Conservation (phyloP, 2,888 invertebrate genomes). For the Doris montereyensis region DNA sequence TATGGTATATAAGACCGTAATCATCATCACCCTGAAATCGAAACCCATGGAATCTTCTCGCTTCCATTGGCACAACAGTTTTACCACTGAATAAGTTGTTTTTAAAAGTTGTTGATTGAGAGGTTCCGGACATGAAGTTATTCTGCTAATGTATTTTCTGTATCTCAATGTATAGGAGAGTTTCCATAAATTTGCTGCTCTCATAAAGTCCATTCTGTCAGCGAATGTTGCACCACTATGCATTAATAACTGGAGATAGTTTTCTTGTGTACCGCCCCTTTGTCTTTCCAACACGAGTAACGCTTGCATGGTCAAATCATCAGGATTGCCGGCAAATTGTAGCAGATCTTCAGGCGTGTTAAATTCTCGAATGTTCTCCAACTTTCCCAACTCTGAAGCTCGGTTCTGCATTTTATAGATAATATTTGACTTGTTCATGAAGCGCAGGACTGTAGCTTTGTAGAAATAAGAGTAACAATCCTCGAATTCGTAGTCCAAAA, state of each 20-base stretch:
- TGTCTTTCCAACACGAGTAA: slow-evolving; percentile 33
- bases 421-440: not conserved
- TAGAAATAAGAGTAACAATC: slow-evolving; percentile 10
- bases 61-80: not conserved
- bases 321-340: not conserved
- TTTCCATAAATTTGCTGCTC: slow-evolving; percentile 28
- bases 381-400: not conserved
- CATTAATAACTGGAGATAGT: slow-evolving; percentile 26
- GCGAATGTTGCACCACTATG: slow-evolving; percentile 35
- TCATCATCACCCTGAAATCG: too few relatives aligned
- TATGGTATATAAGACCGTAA: too few relatives aligned
- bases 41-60: too few relatives aligned
- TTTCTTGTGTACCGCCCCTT: slow-evolving; percentile 4
- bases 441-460: slow-evolving; percentile 10
- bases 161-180: slow-evolving; percentile 25
- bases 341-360: not conserved
- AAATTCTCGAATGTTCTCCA: not conserved
- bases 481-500: slow-evolving; percentile 8
- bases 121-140: not conserved
- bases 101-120: not conserved
- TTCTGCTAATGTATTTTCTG: not conserved
- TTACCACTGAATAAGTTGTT: slow-evolving; percentile 7
- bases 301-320: slow-evolving; percentile 24
- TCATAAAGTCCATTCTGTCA: slow-evolving; percentile 6
- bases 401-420: not conserved